Evolutionary conservation across 2,797 vertebrate species (phyloP), one percentile per base, ranked within the genome.

Genomic region (Microchirus variegatus): DNA sequence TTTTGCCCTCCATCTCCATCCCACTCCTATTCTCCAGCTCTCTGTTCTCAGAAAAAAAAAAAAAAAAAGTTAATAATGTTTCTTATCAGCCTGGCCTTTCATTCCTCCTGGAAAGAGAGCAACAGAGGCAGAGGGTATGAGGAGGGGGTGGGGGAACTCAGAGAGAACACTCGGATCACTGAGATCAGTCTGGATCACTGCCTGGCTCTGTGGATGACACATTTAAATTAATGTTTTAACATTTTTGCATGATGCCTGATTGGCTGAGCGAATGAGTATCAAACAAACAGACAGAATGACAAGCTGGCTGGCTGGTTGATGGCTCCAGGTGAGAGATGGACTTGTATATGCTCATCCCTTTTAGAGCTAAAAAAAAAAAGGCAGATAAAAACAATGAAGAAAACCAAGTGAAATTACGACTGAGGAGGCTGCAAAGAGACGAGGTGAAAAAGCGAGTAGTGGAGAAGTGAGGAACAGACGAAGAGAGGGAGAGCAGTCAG

Each of bases 31-130:
- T 81, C 67, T 67, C 15, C 19, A 31, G 51, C 73, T 63, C 70
- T 77, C 63, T 76, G 70, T 81, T 86, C 81, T 83, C 65, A 78
- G 70, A 79, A 80, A 78, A 74, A 74, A 86, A 85, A 84, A n/a
- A n/a, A n/a, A n/a, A n/a, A 86, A 74, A 86, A 85, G 85, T 90
- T 85, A 91, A 91, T 89, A 93, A 86, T 86, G 87, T 91, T 87
- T 87, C 89, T 92, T 92, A 91, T 92, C 84, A 73, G 78, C 71
- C 22, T 62, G 42, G 76, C 84, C 82, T 81, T 82, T 89, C 78
- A 84, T 73, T 77, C 67, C 66, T 84, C 77, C 81, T 83, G 63
- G 71, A 78, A 14, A 42, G 38, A 50, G 37, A 53, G 36, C 41
- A 48, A 49, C 45, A n/a, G 48, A 67, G 63, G 70, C 12, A 47